phyloP scores from a whole-genome alignment of 2,888 invertebrate species.

The Rhamnusium bicolor region DNA sequence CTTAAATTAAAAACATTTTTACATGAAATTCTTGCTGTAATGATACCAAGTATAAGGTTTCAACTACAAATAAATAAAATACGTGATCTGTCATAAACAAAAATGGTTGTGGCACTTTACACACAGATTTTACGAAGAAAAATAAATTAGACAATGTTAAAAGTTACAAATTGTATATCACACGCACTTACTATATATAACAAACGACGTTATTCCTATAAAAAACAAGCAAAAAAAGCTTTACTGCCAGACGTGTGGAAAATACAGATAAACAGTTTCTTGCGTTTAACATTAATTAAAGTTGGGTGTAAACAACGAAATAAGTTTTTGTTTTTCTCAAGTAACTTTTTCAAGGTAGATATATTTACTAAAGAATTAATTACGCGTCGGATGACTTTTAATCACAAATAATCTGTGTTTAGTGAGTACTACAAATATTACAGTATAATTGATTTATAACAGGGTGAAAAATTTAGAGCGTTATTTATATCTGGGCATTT shows the following conservation, averaged over 20 bases:
- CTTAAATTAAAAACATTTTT: neutral
- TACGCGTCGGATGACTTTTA: neutral
- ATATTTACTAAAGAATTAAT: neutral
- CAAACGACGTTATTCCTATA: neutral
- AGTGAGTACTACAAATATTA: no score
- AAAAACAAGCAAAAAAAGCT: neutral
- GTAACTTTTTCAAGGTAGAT: neutral
- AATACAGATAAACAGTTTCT: constrained; percentile 16
- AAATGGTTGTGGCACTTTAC: neutral
- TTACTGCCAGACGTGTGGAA: constrained; percentile 8
- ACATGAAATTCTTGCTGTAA: neutral
- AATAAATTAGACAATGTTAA: neutral
- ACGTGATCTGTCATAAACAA: neutral
- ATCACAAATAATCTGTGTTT: neutral
- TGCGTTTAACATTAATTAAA: constrained; percentile 1
- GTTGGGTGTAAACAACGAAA: constrained; percentile 6
- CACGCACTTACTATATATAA: constrained; percentile 7
- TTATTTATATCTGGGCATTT: no score
- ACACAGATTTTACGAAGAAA: neutral
- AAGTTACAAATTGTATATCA: neutral
- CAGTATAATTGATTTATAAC: no score
- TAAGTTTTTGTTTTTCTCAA: neutral
- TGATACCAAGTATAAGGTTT: neutral
- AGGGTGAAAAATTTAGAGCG: no score
- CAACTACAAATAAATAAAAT: neutral